Evolutionary conservation across 2,888 invertebrate species (phyloP), one percentile per base, ranked within the genome.

Genomic region (Drosophila hamatofila): DNA sequence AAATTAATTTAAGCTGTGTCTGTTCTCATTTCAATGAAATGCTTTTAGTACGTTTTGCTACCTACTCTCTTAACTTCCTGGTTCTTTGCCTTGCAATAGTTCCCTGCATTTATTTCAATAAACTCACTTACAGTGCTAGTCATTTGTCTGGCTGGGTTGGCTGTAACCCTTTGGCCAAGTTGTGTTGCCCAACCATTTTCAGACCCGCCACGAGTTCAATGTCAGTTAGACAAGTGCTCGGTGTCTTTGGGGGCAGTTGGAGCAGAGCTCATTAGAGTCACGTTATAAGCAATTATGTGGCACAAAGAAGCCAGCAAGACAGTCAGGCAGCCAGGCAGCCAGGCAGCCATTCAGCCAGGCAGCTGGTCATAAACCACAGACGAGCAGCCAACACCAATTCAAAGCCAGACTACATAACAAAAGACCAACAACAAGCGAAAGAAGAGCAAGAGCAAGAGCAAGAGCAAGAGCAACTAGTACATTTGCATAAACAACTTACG

Each of bases 401-500:
- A 72, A 46, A 55, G 62, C 65, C 78, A 67, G 56, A 57, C 54
- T 54, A 46, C 35, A 56, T 42, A 41, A 41, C 39, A 39, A 37
- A 39, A 37, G 41, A 57, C 35, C 41, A 49, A 39, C 27, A 68
- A 59, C 49, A 61, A 61, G 39, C 59, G 51, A 46, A 25, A 25
- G 0, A n/a, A 44, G n/a, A 48, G n/a, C 11, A 27, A 48, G 27
- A 48, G 48, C 48, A 12, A 42, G 27, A 48, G n/a, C 11, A 27
- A 27, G 18, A 48, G 48, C 48, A 18, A 49, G 48, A 49, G 60
- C 52, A 55, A 66, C 58, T 73, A 78, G 74, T 62, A 72, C 67
- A 84, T 84, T 85, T 85, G 86, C 83, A 84, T 84, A 81, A 81
- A 80, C 81, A 79, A 78, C 75, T 72, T 72, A 80, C 78, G 80